A percentile compares a stretch with the other conserved stretches of the same genome.
Evolutionary conservation across 2,113 vertebrate genomes (phyloP).

Genomic region (Chlorodrepanis virens): DNA sequence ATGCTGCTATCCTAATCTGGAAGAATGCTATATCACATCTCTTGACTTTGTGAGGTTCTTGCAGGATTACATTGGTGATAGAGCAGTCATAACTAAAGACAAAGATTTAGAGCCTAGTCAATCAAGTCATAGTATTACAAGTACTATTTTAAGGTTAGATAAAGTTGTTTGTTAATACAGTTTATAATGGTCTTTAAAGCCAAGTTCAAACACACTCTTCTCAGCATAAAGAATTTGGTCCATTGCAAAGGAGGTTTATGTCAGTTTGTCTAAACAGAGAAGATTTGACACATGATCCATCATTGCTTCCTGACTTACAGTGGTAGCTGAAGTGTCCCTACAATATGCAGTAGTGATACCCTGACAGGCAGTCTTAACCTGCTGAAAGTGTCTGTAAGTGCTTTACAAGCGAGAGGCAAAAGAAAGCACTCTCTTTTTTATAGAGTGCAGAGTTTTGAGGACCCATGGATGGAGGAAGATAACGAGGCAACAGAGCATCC

Average conservation of each 20-base stretch:
- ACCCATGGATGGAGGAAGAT: slow-evolving; percentile 91
- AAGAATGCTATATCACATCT: background rate
- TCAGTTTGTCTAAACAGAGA: background rate
- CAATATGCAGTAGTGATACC: background rate
- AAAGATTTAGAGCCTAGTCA: background rate
- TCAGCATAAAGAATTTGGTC: background rate
- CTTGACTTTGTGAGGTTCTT: background rate
- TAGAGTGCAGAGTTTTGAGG: slow-evolving; percentile 93
- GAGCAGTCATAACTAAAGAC: background rate
- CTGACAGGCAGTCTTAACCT: background rate
- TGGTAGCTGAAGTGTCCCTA: background rate
- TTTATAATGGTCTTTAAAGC: background rate
- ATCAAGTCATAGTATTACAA: background rate
- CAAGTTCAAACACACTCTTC: background rate
- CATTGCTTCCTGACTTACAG: background rate
- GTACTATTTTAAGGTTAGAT: background rate
- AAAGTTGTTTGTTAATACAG: background rate
- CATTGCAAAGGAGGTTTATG: background rate
- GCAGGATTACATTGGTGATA: background rate
- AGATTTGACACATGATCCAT: background rate
- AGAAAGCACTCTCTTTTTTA: background rate
- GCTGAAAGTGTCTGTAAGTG: background rate
- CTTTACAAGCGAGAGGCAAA: background rate
- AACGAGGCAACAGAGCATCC: slow-evolving; percentile 82
- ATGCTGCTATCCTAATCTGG: background rate